Percentiles rank a stretch among this genome's conserved stretches.
Conservation (phyloP, 2,797 vertebrate genomes). For the Botia almorhae region DNA sequence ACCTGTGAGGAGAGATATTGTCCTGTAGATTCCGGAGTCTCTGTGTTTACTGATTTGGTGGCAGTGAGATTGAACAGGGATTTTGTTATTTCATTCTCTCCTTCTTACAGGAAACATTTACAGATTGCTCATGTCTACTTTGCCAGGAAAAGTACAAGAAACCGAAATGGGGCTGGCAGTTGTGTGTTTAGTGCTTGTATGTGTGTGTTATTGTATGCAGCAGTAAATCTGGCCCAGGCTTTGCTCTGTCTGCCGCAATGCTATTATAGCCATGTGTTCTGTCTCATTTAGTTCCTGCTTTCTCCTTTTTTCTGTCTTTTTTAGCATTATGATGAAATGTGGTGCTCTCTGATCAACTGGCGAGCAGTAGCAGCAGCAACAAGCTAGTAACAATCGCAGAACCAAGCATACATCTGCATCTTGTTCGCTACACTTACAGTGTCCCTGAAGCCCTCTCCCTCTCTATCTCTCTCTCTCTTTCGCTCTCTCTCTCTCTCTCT, state of each 20-base stretch:
- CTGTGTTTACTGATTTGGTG: background rate
- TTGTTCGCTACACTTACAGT: conserved; percentile 21
- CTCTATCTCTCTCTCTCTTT: conserved; percentile 17
- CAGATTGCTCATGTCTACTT: conserved; percentile 24
- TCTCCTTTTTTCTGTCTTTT: conserved; percentile 1
- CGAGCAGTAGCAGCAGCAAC: conserved; percentile 19
- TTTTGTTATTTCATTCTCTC: conserved; percentile 4
- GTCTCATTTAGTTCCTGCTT: conserved; percentile 41
- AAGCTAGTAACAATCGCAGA: conserved; percentile 22
- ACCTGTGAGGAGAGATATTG: background rate
- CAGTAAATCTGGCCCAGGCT: conserved; percentile 34
- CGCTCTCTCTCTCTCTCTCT: background rate
- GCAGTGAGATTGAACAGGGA: background rate
- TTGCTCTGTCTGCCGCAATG: conserved; percentile 37
- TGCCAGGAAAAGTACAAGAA: conserved; percentile 43
- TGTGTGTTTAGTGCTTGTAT: conserved; percentile 26
- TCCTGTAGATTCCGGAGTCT: background rate
- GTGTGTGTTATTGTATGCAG: conserved; percentile 34
- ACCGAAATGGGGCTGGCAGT: conserved; percentile 26
- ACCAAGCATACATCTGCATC: conserved; percentile 20
- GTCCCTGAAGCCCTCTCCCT: background rate
- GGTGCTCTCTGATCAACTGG: background rate
- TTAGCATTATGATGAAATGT: background rate
- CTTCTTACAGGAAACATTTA: conserved; percentile 32
- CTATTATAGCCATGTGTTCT: conserved; percentile 39